Base-by-base conservation (phyloP, 1,140 invertebrate species). In the Drosophila baimaii region DNA sequence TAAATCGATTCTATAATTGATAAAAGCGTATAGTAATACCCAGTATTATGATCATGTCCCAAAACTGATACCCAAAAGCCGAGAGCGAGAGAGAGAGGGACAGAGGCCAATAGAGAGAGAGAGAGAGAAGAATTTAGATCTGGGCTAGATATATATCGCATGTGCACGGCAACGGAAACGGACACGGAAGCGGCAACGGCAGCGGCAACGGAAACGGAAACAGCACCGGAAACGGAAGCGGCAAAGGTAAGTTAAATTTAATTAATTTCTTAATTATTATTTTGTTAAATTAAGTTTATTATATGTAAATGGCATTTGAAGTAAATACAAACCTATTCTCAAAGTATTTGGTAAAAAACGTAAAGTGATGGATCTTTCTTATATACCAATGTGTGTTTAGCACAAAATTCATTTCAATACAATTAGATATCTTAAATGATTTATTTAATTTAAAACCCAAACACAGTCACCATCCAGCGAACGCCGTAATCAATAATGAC, bases 401-500 rank as follows among this genome's bases (percentile, higher is more conserved):
- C n/a, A n/a, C n/a, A n/a, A n/a, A n/a, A n/a, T n/a, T n/a, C n/a
- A n/a, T n/a, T n/a, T n/a, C n/a, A n/a, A n/a, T n/a, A n/a, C n/a
- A n/a, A n/a, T n/a, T n/a, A n/a, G n/a, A n/a, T n/a, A n/a, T n/a
- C n/a, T n/a, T n/a, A n/a, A n/a, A n/a, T n/a, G n/a, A 5, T 25
- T 25, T 46, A 43, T 23, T 15, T 13, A 2, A n/a, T 25, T 27
- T 5, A 5, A 2, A 17, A 17, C 19, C 27, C 21, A 13, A 13
- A 61, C n/a, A 27, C 33, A 57, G 49, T 35, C 27, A 57, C 23
- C 29, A 33, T 31, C 41, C 39, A 64, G 41, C 29, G 46, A 27
- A 43, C 33, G 29, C 39, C 25, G 49, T 52, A 74, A 72, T 66
- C 71, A 89, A 91, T 74, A 70, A 98, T 98, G 98, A 99, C 98